Evolutionary conservation across 1,140 invertebrate species (phyloP), one percentile per base, ranked within the genome.

Genomic region (Capitella teleta): DNA sequence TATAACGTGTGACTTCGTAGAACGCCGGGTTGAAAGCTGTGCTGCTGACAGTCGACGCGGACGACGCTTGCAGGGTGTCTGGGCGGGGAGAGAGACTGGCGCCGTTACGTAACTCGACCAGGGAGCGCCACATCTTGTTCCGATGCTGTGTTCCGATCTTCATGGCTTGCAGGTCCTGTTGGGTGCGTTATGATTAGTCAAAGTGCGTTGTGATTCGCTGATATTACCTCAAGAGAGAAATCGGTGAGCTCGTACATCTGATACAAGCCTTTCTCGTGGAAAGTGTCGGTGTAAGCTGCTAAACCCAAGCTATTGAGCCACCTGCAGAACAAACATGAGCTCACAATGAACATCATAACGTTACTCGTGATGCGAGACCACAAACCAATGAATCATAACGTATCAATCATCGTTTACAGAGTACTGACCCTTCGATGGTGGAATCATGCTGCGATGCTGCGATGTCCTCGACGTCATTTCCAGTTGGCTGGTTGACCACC

Each of bases 1-100:
- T 67, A 52, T 66, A 69, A 12, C 64, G 49, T 6, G 65, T 67
- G 26, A 69, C 63, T 36, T 66, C 67, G 26, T 59, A 66, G 47
- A 57, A 66, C 0, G 61, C 64, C 0, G 65, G 65, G 37, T 55
- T 58, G 47, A 61, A 66, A 24, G 59, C 60, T 28, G 57, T 56
- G 44, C 32, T 18, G 47, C 55, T 60, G 10, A 63, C 48, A 8
- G 61, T 59, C 5, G 65, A 63, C 10, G 59, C 58, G 19, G 37
- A 53, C 26, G 51, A 38, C 18, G 50, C 51, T 25, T 47, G 19
- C 25, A 51, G 55, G 16, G 21, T 21, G 18, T 18, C 16, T 21
- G 24, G 23, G 28, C 24, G 21, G 8, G 18, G 21, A 26, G 21
- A 28, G 16, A 26, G 21, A 5, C 28, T 14, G 6, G 25, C 2